These are phyloP conservation scores for Temnopleurus reevesii DNA, from an alignment of 53 echinoderm and acorn worm genomes.

Conservation along the genomic window DNA sequence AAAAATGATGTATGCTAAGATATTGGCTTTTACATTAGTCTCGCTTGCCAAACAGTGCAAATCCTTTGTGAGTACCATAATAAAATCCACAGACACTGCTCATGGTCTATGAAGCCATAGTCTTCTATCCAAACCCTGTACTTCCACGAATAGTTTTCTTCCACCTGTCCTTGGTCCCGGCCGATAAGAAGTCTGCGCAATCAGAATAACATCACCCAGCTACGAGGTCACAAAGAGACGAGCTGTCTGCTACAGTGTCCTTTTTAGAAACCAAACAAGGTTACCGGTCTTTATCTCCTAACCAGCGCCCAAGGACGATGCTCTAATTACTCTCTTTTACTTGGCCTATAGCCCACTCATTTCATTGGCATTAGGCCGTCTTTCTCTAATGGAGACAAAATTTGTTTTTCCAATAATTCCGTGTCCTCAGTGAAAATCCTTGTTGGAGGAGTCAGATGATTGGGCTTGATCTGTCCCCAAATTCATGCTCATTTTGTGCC, in stretches of 20 bases:
- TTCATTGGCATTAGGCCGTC: conserved; percentile 16
- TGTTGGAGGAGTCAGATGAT: not conserved
- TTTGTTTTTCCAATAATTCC: conserved; percentile 31
- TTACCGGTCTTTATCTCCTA: conserved; percentile 43
- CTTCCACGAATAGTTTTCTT: not conserved
- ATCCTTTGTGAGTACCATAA: not conserved
- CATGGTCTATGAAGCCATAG: not conserved
- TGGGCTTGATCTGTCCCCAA: not conserved
- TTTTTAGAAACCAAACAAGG: conserved; percentile 34
- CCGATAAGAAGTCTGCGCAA: not conserved
- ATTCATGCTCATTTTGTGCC: too few species aligned
- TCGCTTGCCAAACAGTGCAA: not conserved
- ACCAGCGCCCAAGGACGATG: conserved; percentile 24
- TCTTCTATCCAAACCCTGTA: not conserved
- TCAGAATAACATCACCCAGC: not conserved
- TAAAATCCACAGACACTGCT: not conserved
- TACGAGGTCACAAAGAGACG: not conserved
- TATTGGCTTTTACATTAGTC: too few species aligned
- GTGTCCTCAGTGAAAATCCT: not conserved
- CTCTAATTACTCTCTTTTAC: conserved; percentile 46
- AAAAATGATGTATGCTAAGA: too few species aligned
- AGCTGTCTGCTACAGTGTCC: conserved; percentile 39
- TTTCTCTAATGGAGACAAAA: not conserved
- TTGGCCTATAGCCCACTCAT: conserved; percentile 42
- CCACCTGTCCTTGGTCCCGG: not conserved